Base-by-base conservation (phyloP, 2,888 invertebrate genomes). In the Lordiphosa fenestrarum region DNA sequence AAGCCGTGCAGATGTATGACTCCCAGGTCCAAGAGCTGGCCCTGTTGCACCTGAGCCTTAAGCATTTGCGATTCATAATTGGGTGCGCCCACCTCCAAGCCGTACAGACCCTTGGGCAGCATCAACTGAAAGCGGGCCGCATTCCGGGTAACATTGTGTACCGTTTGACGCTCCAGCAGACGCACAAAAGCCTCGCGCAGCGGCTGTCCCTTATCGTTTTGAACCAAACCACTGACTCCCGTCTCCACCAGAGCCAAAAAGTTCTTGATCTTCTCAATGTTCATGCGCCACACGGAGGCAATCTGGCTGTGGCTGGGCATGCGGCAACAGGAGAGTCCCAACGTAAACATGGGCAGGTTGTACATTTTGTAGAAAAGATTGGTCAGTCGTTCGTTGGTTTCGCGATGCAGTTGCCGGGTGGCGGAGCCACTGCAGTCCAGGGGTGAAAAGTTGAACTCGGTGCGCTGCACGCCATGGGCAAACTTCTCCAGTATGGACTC, bases 261-360 rank as follows among this genome's bases (percentile, higher is more conserved):
- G 73, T 91, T 91, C 91, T 93, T 92, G 4, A 94, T 90, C 3
- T 93, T 92, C 13, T 90, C 90, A 49, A 94, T 83, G 80, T 93
- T 93, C 59, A 93, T 92, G 69, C 93, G 91, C 95, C 95, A 96
- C 6, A 94, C 91, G 66, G 91, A 91, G 0, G 93, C 93, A n/a
- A 96, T 91, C 44, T 92, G 91, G 0, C 86, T 88, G n/a, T 92
- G 91, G 0, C 88, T 82, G 0, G 97, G 96, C 92, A 95, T 95
- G 73, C 94, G 94, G 85, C 97, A 97, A 81, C 97, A 97, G 53
- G 94, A 93, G 23, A 97, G 88, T 13, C 95, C 94, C 3, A 94
- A 91, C 0, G 94, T 93, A 47, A 94, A 90, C 85, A 95, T 90
- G 0, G 95, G 94, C 1, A 92, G 91, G 50, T 92, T 91, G 73